These are phyloP conservation scores for Melieria crassipennis DNA, from an alignment of 2,888 invertebrate species.

Conservation along the genomic window DNA sequence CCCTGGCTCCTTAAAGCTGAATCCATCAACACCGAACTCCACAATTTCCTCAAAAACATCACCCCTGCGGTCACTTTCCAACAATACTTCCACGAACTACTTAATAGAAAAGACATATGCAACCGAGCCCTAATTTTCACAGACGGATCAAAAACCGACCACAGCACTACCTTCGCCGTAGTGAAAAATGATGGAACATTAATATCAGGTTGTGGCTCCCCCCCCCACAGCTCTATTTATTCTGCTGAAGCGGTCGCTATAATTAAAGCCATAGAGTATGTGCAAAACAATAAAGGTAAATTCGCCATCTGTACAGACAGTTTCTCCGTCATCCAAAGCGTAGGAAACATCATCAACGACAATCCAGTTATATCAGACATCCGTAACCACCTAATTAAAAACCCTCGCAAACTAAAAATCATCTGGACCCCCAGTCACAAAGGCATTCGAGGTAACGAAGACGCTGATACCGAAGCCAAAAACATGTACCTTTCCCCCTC, in stretches of 20 bases:
- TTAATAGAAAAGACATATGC: too few relatives aligned
- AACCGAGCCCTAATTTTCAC: too few relatives aligned
- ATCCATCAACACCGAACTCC: too few relatives aligned
- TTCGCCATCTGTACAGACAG: conserved; percentile 35
- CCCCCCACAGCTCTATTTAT: conserved; percentile 30
- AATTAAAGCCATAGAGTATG: conserved; percentile 17
- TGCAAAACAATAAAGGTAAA: conserved; percentile 22
- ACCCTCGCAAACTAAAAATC: conserved; percentile 15
- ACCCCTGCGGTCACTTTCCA: too few relatives aligned
- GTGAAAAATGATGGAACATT: conserved; percentile 16
- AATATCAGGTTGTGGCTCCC: conserved; percentile 13
- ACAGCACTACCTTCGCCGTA: too few relatives aligned
- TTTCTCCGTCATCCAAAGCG: conserved; percentile 27
- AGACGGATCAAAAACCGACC: too few relatives aligned
- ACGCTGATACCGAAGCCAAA: conserved; percentile 10
- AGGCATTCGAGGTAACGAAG: conserved; percentile 22
- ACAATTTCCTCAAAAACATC: too few relatives aligned
- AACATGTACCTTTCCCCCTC: too few relatives aligned
- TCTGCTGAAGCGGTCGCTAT: conserved; percentile 33
- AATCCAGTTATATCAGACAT: conserved; percentile 22
- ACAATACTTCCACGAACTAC: too few relatives aligned
- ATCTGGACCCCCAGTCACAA: conserved; percentile 29
- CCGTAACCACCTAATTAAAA: conserved; percentile 9
- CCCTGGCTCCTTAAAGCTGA: too few relatives aligned
- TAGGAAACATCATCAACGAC: conserved; percentile 26